phyloP scores from a whole-genome alignment of 2,888 invertebrate genomes.

The Pyrgus malvae region DNA sequence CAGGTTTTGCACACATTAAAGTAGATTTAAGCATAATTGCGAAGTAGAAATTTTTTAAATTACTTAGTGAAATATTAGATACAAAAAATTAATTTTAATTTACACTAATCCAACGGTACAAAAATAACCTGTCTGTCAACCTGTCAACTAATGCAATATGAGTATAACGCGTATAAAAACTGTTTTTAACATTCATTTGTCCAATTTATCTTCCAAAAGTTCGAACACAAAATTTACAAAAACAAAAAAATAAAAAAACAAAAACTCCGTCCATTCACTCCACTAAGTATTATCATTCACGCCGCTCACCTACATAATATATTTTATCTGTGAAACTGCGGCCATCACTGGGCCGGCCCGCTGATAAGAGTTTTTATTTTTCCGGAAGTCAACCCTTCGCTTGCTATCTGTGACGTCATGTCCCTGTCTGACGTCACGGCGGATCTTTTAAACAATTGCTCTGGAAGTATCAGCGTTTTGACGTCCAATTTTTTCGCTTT shows the following conservation, averaged over 20 bases:
- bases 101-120: no score
- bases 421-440: slow-evolving; percentile 49
- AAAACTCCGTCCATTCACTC: not conserved
- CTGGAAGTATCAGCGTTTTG: slow-evolving; percentile 22
- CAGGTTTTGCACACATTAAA: no score
- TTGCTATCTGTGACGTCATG: slow-evolving; percentile 73
- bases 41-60: no score
- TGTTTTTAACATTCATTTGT: no score
- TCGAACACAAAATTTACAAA: no score
- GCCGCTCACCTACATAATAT: slow-evolving; percentile 17
- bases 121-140: no score
- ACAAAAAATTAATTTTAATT: no score
- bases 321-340: slow-evolving; percentile 15
- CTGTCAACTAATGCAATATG: no score
- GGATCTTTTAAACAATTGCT: slow-evolving; percentile 24
- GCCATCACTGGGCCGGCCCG: slow-evolving; percentile 28
- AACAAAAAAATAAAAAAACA: not conserved
- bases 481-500: slow-evolving; percentile 2
- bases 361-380: slow-evolving; percentile 62
- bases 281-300: slow-evolving; percentile 13
- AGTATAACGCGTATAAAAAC: no score
- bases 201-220: no score
- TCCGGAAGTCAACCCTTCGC: slow-evolving; percentile 75
- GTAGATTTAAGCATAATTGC: no score
- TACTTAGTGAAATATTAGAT: no score